Percentiles rank a stretch among this genome's conserved stretches.
Conservation (phyloP, 92 coral and sea anemone genomes). For the Porites cylindrica region DNA sequence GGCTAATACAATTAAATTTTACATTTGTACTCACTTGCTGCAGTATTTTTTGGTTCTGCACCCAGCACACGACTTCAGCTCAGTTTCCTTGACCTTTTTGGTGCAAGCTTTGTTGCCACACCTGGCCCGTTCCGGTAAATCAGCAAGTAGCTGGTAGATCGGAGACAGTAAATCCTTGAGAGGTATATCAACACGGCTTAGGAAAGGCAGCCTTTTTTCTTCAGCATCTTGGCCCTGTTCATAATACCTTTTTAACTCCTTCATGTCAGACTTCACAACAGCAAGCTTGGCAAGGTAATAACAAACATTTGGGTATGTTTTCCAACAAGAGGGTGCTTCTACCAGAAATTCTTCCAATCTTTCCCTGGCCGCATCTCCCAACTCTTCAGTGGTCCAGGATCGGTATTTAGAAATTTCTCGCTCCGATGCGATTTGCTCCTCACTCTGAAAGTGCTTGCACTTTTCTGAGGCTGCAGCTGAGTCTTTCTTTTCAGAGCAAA, state of each 20-base stretch:
- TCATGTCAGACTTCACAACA: neutral
- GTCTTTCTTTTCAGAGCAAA: neutral
- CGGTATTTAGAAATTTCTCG: constrained; percentile 14
- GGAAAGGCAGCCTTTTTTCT: constrained; percentile 5
- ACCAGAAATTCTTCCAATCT: constrained; percentile 53
- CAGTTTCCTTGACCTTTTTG: constrained; percentile 36
- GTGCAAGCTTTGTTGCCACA: constrained; percentile 4
- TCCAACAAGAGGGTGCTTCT: constrained; percentile 76
- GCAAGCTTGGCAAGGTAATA: constrained; percentile 58
- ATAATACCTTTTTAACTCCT: constrained; percentile 43
- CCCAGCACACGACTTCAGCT: neutral
- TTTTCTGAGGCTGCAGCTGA: neutral
- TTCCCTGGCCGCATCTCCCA: constrained; percentile 16
- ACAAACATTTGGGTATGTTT: constrained; percentile 41
- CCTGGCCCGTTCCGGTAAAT: neutral
- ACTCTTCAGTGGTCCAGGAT: constrained; percentile 15
- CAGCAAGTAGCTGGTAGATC: constrained; percentile 6
- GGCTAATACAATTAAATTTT: too few species aligned
- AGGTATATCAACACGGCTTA: constrained; percentile 37
- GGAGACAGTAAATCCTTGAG: constrained; percentile 37
- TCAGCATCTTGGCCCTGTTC: constrained; percentile 85
- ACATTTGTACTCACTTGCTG: constrained; percentile 11
- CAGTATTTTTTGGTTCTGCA: constrained; percentile 21
- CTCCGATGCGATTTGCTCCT: neutral
- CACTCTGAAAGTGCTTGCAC: too few species aligned